A percentile compares a stretch with the other conserved stretches of the same genome.
Evolutionary conservation across 2,797 vertebrate species (phyloP).

Genomic region (Carduelis carduelis): DNA sequence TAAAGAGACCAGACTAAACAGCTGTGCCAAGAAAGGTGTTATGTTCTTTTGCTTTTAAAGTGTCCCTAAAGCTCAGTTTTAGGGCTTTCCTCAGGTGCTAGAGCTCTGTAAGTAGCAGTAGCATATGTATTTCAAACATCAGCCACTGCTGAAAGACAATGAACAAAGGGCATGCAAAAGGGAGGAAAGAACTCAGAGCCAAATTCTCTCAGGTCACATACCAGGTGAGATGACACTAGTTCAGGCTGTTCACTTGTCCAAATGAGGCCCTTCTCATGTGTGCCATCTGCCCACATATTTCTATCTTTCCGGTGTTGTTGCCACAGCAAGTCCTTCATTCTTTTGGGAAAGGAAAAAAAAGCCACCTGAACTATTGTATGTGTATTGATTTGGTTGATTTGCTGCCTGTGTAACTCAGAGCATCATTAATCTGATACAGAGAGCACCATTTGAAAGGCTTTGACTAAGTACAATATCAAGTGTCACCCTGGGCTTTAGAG

Average conservation of each 20-base stretch:
- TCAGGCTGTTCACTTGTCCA: constrained; percentile 37
- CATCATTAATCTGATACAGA: constrained; percentile 66
- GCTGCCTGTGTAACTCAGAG: constrained; percentile 56
- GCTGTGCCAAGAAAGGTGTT: background rate
- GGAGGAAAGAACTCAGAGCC: constrained; percentile 33
- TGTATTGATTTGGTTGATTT: constrained; percentile 67
- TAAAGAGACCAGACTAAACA: background rate
- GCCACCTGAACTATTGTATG: constrained; percentile 53
- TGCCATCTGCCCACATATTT: constrained; percentile 63
- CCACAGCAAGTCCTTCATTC: constrained; percentile 67
- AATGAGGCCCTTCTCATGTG: background rate
- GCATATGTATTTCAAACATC: constrained; percentile 29
- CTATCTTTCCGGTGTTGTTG: constrained; percentile 48
- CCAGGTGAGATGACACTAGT: constrained; percentile 53
- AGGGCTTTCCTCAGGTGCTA: background rate
- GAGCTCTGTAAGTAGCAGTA: background rate
- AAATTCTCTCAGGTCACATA: constrained; percentile 55
- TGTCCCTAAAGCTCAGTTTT: background rate
- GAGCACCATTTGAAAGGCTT: constrained; percentile 52
- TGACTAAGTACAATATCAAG: constrained; percentile 46
- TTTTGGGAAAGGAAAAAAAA: background rate
- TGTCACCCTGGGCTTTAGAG: constrained; percentile 41
- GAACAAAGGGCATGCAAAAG: constrained; percentile 55
- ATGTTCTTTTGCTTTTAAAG: background rate
- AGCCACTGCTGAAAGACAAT: constrained; percentile 29